Base-by-base conservation (phyloP, 2,113 vertebrate genomes). In the Cryptotis parvus region DNA sequence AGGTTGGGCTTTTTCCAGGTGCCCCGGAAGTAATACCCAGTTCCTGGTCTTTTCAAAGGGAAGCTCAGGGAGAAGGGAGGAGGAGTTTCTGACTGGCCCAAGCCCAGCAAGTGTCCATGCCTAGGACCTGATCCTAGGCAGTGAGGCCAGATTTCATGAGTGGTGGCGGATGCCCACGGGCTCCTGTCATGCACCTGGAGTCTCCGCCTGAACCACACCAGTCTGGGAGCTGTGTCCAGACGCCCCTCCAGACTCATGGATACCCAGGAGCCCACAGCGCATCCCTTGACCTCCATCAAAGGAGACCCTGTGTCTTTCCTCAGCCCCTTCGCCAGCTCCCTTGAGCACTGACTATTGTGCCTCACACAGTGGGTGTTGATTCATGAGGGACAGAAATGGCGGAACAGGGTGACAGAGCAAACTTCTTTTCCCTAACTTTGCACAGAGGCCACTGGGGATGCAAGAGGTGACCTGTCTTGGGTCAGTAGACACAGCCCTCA, bases 1-100 rank as follows among this genome's bases (percentile, higher is more conserved):
- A 77, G 87, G 70, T 69, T 26, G 35, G 45, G 1, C 3, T 91
- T 91, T 94, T 82, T 85, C 78, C 70, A 91, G 65, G 84, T 37
- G 55, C 77, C 35, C 84, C 33, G 74, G 41, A 89, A 89, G 41
- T 33, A 26, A 31, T 78, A 78, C 74, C 77, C 66, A 82, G 82
- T 8, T 66, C 55, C 33, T 18, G 14, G 39, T 73, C 81, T 68
- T 89, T 84, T 88, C 78, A 82, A 58, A 68, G 74, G n/a, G 78
- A 37, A 33, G 20, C 27, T 90, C 65, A 33, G 12, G 41, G n/a
- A n/a, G n/a, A n/a, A 31, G n/a, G 41, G 16, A 2, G 11, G 9
- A 9, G 58, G 73, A 43, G 14, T n/a, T 84, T 78, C 41, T 72
- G 68, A 73, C 76, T 66, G 8, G 3, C 39, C 65, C 43, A 33